Evolutionary conservation across 2,797 vertebrate species (phyloP), one percentile per base, ranked within the genome.

Genomic region (Argya squamiceps): DNA sequence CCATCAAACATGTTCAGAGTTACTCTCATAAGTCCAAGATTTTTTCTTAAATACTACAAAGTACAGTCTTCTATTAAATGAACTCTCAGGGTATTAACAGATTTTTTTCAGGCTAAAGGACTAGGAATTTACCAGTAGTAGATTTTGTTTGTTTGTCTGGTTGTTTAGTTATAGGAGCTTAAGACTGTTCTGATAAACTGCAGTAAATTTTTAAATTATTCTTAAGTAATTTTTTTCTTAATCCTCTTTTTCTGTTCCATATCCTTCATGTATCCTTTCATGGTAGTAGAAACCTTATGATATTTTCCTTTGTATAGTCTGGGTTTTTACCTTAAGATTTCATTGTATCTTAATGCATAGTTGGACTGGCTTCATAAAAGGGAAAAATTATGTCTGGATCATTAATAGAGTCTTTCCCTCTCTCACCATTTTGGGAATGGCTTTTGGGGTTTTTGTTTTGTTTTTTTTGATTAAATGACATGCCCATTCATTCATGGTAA

Each of bases 131-230:
- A 3, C 15, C 23, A 81, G 15, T 63, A 80, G n/a, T 84, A 68
- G 49, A 44, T 89, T 69, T 92, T 70, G 12, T 32, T 94, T 96
- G n/a, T 78, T 83, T 95, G 29, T 23, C 11, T 88, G 10, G 3
- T 60, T 89, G 20, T 53, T 84, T 63, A 59, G 69, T 91, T 93
- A 60, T 26, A 62, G 81, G 30, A 67, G 11, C 3, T 12, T 71
- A 75, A 84, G 64, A 89, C 36, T 59, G 7, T 71, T 82, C 26
- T 58, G 30, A 59, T 64, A 88, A 94, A 29, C 56, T 91, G 55
- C 56, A 74, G 17, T 60, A 41, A 86, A 8, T 22, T 37, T 69
- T 46, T 62, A 36, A 84, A 78, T 93, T 89, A 64, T 84, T 93
- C 56, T 67, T 84, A 52, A 49, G 13, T 73, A 70, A 20, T 64